A percentile compares a stretch with the other conserved stretches of the same genome.
phyloP scores from a whole-genome alignment of 2,113 vertebrate species.

The Isurus oxyrinchus region DNA sequence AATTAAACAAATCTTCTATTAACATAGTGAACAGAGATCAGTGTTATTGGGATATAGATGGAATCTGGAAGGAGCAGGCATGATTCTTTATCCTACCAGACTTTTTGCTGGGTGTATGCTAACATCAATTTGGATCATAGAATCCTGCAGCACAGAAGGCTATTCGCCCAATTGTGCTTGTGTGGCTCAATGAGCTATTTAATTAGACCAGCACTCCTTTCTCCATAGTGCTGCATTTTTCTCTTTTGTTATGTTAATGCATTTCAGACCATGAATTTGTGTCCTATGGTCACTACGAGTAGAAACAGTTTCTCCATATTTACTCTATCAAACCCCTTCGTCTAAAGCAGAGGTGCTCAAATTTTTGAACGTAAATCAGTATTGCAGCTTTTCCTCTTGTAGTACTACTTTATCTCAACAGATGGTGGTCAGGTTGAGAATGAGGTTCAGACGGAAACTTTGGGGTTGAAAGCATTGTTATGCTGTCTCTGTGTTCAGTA shows the following conservation, averaged over 20 bases:
- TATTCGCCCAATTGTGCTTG: neutral
- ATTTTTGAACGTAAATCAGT: neutral
- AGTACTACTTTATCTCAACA: too few relatives aligned
- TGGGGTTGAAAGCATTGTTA: neutral
- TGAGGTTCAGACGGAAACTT: neutral
- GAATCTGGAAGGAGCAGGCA: neutral
- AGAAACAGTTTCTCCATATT: neutral
- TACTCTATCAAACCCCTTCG: neutral
- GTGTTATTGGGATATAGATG: neutral
- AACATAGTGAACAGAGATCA: neutral
- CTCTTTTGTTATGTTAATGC: neutral
- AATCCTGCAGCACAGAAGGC: neutral
- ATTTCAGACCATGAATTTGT: neutral
- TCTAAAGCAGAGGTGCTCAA: neutral
- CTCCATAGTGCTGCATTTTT: neutral
- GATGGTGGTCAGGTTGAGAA: neutral
- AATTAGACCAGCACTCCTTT: neutral
- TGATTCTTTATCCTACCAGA: neutral
- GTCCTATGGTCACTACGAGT: neutral
- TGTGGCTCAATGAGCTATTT: neutral
- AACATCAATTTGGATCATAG: neutral
- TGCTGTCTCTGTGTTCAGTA: neutral
- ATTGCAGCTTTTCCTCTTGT: neutral
- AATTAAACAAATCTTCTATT: neutral
- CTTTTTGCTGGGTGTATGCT: neutral